Evolutionary conservation across 2,888 invertebrate species (phyloP).

Genomic region (Stenodera caucasica): DNA sequence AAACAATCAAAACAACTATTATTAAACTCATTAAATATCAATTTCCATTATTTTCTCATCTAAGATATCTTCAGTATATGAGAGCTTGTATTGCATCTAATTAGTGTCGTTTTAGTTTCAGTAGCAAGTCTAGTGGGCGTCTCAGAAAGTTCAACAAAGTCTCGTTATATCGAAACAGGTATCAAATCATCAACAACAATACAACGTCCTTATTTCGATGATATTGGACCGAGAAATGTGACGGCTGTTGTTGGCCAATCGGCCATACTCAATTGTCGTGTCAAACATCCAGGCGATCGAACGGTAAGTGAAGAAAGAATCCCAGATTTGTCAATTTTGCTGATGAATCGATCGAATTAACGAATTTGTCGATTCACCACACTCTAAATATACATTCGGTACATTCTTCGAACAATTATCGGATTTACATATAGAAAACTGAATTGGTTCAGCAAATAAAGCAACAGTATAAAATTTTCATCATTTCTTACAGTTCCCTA

Average conservation of each 20-base stretch:
- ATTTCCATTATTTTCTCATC: too few species aligned
- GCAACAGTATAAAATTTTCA: too few species aligned
- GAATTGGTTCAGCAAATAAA: too few species aligned
- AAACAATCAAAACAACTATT: too few species aligned
- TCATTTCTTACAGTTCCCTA: too few species aligned
- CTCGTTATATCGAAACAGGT: slow-evolving; percentile 34
- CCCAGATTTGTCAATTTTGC: too few species aligned
- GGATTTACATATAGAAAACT: too few species aligned
- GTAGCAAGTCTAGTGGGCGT: slow-evolving; percentile 21
- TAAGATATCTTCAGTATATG: too few species aligned
- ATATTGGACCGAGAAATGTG: slow-evolving; percentile 79
- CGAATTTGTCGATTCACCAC: too few species aligned
- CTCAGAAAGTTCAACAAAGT: slow-evolving; percentile 29
- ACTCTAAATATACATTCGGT: too few species aligned
- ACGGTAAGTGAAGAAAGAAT: slow-evolving; percentile 70
- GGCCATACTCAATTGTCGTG: slow-evolving; percentile 77
- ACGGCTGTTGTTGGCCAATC: slow-evolving; percentile 83
- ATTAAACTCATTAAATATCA: too few species aligned
- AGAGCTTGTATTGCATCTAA: slow-evolving; percentile 17
- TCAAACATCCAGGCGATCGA: slow-evolving; percentile 83
- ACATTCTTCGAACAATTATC: too few species aligned
- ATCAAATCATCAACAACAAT: slow-evolving; percentile 19
- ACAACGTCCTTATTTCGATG: slow-evolving; percentile 81
- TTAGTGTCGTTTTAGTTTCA: slow-evolving; percentile 25
- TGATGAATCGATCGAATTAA: neutral